Base-by-base conservation (phyloP, 2,888 invertebrate genomes). In the Temnothorax unifasciatus region DNA sequence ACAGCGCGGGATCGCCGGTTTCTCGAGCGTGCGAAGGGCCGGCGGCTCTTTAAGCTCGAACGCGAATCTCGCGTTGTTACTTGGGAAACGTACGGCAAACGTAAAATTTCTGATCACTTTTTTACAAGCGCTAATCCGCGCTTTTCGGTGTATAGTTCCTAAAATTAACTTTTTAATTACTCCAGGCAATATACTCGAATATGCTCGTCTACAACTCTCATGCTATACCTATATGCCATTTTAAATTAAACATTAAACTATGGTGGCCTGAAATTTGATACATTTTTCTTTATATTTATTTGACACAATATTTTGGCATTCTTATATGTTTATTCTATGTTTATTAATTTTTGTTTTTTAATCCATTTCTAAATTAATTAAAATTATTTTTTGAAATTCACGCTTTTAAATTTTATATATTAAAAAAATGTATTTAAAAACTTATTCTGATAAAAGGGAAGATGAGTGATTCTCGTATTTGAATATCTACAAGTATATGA, bases 391-490 rank as follows among this genome's bases (percentile, higher is more conserved):
- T 63, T 25, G 1, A 61, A 47, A 74, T 44, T 6, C 0, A 44
- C 5, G 5, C 6, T 41, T 44, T 44, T 8, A 41, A 41, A 73
- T 57, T 54, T 57, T 59, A 25, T 18, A 21, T 54, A 44, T 59
- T 73, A 13, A 6, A 41, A 41, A 59, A 73, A 2, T 0, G 6
- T 38, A 11, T 59, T 73, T 25, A 3, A 41, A 59, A 73, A 2
- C 0, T 13, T 38, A 11, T 21, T 15, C 6, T 3, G 9, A 57
- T 15, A 25, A 41, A 3, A 68, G 71, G 25, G 75, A 77, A 41
- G 68, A 54, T 81, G 77, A 90, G 84, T 89, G 85, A 89, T 89
- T 38, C 66, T 66, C 76, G 73, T 88, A 89, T 89, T 89, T 89
- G 83, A 89, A 90, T 75, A 25, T 34, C 8, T n/a, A 18, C 83